Evolutionary conservation across 2,888 invertebrate species (phyloP), one percentile per base, ranked within the genome.

Genomic region (Leucania comma): DNA sequence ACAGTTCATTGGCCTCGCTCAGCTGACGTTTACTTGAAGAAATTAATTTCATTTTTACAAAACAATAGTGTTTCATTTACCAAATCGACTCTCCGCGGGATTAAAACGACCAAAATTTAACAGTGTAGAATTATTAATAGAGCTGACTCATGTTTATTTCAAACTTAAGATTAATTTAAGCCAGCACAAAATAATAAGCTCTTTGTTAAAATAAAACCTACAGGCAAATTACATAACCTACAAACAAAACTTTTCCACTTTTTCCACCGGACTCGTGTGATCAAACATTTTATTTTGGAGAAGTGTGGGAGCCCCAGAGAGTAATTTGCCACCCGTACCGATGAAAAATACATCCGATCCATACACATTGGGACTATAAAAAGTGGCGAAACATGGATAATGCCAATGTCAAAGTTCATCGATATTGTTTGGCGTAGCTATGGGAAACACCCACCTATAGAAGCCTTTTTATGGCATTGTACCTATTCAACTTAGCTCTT

Each of bases 311-410:
- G 59, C 82, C 75, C 80, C 42, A 38, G 75, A 76, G 78, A 70
- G 80, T 86, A 83, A 85, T 86, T 86, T 82, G 78, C 74, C 76
- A 72, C 73, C 81, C 81, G 69, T 82, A 77, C 84, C 84, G 85
- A 86, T 87, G 85, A 78, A 83, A 86, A 86, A 86, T 86, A 83
- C 59, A 78, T 80, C 66, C 78, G 72, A 80, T 80, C 84, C 80
- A 71, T 72, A 82, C 83, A 72, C 82, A 75, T 75, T 68, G 85
- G 79, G 80, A 71, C 80, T 70, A 80, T 76, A 80, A 77, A 80
- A 78, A 68, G 58, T 65, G 65, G 73, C 66, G 68, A 61, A 76
- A 78, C 72, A 80, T 75, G 80, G 72, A 71, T 74, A 81, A 78
- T 75, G 68, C 64, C 78, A 75, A 84, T 86, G 81, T 81, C 80